phyloP scores from a whole-genome alignment of 2,113 vertebrate genomes.

The Lonchura striata region DNA sequence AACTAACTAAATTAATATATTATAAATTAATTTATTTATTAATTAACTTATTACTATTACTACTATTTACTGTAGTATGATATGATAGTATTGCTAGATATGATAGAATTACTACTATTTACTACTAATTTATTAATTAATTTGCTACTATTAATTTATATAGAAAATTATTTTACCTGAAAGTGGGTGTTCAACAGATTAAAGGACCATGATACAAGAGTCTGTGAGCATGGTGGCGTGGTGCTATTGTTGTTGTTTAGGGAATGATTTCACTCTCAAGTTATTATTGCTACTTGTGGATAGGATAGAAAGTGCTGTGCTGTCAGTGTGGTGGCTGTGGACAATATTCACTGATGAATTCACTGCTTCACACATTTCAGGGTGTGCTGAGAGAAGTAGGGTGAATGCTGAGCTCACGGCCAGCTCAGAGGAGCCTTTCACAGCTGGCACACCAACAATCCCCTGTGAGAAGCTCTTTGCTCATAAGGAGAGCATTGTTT shows the following conservation, averaged over 20 bases:
- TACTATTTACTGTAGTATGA: background rate
- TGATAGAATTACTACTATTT: background rate
- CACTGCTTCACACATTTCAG: background rate
- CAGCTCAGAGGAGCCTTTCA: background rate
- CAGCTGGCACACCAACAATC: background rate
- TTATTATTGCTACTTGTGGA: background rate
- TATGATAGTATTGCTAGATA: background rate
- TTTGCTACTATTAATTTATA: background rate
- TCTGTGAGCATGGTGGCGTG: too few relatives aligned
- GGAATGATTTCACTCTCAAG: background rate
- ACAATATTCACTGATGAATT: background rate
- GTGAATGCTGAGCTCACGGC: background rate
- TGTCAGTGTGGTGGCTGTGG: background rate
- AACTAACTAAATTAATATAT: background rate
- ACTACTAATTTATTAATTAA: background rate
- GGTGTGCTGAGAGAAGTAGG: background rate
- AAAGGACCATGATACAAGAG: background rate
- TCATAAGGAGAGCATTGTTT: background rate
- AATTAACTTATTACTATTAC: too few relatives aligned
- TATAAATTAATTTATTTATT: background rate
- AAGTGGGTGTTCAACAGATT: background rate
- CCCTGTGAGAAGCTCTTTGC: background rate
- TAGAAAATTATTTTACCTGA: background rate
- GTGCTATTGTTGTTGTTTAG: background rate
- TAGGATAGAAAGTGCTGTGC: background rate